Evolutionary conservation across 2,113 vertebrate genomes (phyloP), one percentile per base, ranked within the genome.

Genomic region (Oreochromis spilurus): DNA sequence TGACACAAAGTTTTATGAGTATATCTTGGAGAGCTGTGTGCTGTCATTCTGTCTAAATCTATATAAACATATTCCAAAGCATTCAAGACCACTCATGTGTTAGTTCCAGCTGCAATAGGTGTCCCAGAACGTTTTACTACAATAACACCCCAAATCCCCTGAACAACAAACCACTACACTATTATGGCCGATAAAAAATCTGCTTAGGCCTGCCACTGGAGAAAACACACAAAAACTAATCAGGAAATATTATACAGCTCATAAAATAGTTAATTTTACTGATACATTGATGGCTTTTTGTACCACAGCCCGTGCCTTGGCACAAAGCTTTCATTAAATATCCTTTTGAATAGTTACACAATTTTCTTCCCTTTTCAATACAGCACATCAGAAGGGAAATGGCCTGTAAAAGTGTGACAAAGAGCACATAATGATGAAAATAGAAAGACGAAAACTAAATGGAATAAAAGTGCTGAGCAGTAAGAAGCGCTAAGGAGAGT

Each of bases 381-480:
- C 58, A 84, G 36, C 45, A 31, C 60, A 84, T 91, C 89, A 84
- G 34, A 82, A 70, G 34, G 40, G 81, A 91, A 86, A 89, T 80
- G 21, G 77, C 38, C 70, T 54, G 48, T 79, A 31, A 81, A 87
- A 70, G 43, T 36, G 36, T 70, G 79, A 90, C 78, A 88, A 84
- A 87, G 75, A 84, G 7, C n/a, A 65, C 50, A 38, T 79, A 72
- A 72, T 84, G 65, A 86, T 72, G 29, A 72, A 75, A 84, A 78
- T 60, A n/a, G 19, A 13, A 31, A 21, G 48, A 50, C 12, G 43
- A 50, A 77, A 77, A 31, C 36, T 34, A 38, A 79, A 81, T 60
- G 48, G 31, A 85, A 26, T 14, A 31, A 82, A 79, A 85, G 70
- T 83, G 89, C 89, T 84, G 84, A 92, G 67, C 70, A 45, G 84